A percentile compares a stretch with the other conserved stretches of the same genome.
Evolutionary conservation across 1,140 invertebrate species (phyloP).

Genomic region (Drosophila navojoa): DNA sequence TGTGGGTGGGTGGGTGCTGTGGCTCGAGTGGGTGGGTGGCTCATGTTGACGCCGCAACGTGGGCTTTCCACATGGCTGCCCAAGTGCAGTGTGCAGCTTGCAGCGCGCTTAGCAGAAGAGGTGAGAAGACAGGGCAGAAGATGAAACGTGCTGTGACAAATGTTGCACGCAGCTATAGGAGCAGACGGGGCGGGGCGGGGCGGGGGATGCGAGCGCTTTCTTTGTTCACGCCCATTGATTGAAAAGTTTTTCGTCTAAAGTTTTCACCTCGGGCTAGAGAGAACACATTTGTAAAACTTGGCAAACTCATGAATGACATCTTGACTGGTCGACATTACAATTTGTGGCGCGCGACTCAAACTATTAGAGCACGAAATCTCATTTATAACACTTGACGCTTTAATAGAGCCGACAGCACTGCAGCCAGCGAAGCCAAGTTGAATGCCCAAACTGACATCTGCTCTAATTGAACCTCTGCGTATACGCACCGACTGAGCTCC

Average conservation of each 20-base stretch:
- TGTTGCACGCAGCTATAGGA: slow-evolving; percentile 23
- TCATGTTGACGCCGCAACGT: slow-evolving; percentile 10
- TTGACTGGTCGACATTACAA: slow-evolving; percentile 62
- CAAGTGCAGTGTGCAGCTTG: slow-evolving; percentile 44
- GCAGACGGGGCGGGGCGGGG: neutral
- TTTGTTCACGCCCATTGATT: slow-evolving; percentile 73
- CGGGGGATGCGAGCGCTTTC: slow-evolving; percentile 40
- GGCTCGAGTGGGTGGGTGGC: slow-evolving; percentile 45
- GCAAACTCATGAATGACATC: slow-evolving; percentile 45
- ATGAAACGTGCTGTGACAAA: slow-evolving; percentile 49
- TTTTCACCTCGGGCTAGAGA: slow-evolving; percentile 32
- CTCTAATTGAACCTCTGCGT: neutral
- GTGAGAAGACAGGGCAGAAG: neutral
- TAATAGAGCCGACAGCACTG: slow-evolving; percentile 22
- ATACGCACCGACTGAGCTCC: slow-evolving; percentile 91
- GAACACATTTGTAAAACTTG: slow-evolving; percentile 24
- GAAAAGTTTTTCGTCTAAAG: slow-evolving; percentile 43
- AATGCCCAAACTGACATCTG: slow-evolving; percentile 9
- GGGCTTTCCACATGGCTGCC: slow-evolving; percentile 55
- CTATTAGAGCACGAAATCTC: slow-evolving; percentile 70
- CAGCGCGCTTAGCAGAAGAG: neutral
- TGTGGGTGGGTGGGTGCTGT: slow-evolving; percentile 36
- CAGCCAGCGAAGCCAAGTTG: slow-evolving; percentile 10
- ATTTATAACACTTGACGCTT: slow-evolving; percentile 33
- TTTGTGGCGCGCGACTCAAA: slow-evolving; percentile 34